Base-by-base conservation (phyloP, 1,140 invertebrate species). In the Limonius californicus region DNA sequence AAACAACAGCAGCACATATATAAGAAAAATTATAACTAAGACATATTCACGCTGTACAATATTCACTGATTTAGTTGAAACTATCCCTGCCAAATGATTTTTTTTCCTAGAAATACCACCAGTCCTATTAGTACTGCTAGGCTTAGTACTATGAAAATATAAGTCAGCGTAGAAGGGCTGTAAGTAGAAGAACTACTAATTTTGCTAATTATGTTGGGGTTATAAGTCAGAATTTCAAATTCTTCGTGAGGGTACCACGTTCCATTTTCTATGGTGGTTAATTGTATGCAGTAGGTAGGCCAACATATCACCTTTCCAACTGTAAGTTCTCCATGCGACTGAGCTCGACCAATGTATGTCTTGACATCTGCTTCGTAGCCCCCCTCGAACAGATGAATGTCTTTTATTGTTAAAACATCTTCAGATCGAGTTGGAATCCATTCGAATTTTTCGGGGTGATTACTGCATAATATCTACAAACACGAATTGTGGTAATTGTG, bases 221-320 rank as follows among this genome's bases (percentile, higher is more conserved):
- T 12, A 18, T 45, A 45, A 6, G 42, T 45, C 2, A 45, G 42
- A 18, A 45, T 45, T 45, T 45, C 42, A 45, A 45, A 45, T 15
- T 2, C 12, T 6, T 12, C 14, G 42, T 45, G 16, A 45, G 2
- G 6, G 6, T 15, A 12, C 2, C 6, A 45, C 14, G 2, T 2
- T 4, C 12, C 42, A 4, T 45, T 18, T 6, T 18, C 16, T 12
- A 18, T 12, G n/a, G 42, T 45, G 42, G 2, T 15, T 18, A 45
- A 18, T 3, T 2, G n/a, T 18, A 45, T 15, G 42, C 42, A 45
- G 6, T 45, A 6, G 42, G 42, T 45, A 27, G 23, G 42, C n/a
- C 42, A 45, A 45, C 42, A 45, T 27, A 27, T 27, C 9, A 45
- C 42, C 14, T 45, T 45, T 18, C 42, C 42, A 45, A 45, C 42